Percentiles rank a stretch among this genome's conserved stretches.
Conservation (phyloP, 2,797 vertebrate species). For the Rachycentron canadum region DNA sequence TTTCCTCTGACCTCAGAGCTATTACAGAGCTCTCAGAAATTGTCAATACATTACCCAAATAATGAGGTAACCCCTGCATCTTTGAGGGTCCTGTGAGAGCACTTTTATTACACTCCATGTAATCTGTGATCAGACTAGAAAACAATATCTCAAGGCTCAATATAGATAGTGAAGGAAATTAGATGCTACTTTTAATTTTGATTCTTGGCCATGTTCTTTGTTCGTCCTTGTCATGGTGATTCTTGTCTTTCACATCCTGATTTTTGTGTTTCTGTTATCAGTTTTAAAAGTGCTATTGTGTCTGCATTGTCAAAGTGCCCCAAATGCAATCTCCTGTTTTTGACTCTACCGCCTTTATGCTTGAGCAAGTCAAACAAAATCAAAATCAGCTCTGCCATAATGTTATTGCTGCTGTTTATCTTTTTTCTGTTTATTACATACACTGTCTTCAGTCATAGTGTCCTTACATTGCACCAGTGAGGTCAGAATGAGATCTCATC, state of each 20-base stretch:
- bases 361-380: constrained; percentile 4
- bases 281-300: background rate
- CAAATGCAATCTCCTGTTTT: background rate
- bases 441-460: constrained; percentile 16
- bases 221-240: background rate
- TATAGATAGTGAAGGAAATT: background rate
- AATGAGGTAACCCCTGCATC: constrained; percentile 13
- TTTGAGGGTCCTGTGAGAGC: background rate
- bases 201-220: background rate
- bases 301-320: background rate
- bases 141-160: constrained; percentile 3
- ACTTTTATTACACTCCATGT: constrained; percentile 8
- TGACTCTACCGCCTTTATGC: constrained; percentile 5
- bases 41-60: constrained; percentile 20
- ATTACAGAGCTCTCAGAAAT: background rate
- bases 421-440: background rate
- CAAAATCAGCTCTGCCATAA: constrained; percentile 10
- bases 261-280: constrained; percentile 1
- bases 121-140: constrained; percentile 28
- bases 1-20: background rate
- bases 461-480: constrained; percentile 25
- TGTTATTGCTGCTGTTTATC: constrained; percentile 24
- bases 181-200: background rate
- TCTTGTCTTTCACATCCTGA: background rate
- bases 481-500: constrained; percentile 30